These are phyloP conservation scores for Dryobota labecula DNA, from an alignment of 2,888 invertebrate genomes.

Conservation along the genomic window DNA sequence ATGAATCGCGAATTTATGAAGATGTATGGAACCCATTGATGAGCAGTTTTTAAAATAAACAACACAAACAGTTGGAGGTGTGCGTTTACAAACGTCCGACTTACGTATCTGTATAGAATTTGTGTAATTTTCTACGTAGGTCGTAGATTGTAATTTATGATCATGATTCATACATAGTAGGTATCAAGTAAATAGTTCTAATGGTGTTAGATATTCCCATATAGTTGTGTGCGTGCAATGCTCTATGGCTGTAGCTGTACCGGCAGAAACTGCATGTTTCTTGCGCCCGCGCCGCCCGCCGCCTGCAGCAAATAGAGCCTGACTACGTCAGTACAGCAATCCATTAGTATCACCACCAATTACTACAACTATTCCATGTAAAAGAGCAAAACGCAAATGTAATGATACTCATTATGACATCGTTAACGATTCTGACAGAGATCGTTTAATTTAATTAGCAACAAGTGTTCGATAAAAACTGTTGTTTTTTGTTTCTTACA, in stretches of 20 bases:
- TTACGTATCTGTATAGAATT: constrained; percentile 27
- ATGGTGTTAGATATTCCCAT: constrained; percentile 17
- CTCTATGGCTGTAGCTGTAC: constrained; percentile 29
- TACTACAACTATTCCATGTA: constrained; percentile 43
- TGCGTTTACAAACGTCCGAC: constrained; percentile 19
- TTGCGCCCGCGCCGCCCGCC: constrained; percentile 45
- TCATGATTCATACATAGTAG: constrained; percentile 41
- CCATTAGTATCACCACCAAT: constrained; percentile 37
- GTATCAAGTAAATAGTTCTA: constrained; percentile 25
- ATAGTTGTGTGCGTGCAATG: constrained; percentile 19
- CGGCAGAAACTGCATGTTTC: constrained; percentile 37
- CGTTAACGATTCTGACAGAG: constrained; percentile 56
- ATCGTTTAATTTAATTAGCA: constrained; percentile 71
- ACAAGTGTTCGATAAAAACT: constrained; percentile 60
- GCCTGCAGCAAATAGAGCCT: constrained; percentile 54
- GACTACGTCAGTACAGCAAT: constrained; percentile 38
- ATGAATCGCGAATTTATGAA: constrained; percentile 44
- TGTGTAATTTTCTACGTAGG: constrained; percentile 33
- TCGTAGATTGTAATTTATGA: constrained; percentile 19
- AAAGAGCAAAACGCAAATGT: constrained; percentile 54
- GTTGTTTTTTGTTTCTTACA: constrained; percentile 42
- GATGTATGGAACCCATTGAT: constrained; percentile 44
- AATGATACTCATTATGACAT: constrained; percentile 63
- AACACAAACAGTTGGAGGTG: constrained; percentile 22
- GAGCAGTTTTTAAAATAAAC: constrained; percentile 36